Evolutionary conservation across 37 sponge, comb jelly and placozoan genomes (phyloP), one percentile per base, ranked within the genome.

Genomic region (Petrosia ficiformis): DNA sequence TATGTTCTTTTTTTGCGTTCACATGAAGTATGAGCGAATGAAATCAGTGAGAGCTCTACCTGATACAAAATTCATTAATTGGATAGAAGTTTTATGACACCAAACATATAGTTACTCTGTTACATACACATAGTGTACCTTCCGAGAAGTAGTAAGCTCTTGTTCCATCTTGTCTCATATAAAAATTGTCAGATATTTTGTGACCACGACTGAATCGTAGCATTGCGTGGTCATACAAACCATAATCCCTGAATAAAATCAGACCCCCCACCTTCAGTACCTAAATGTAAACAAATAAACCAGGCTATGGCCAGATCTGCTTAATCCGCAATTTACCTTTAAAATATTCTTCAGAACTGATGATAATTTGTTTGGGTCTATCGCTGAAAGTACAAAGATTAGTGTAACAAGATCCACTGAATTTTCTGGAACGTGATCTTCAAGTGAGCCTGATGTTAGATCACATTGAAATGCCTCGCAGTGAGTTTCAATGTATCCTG

Each of bases 191-290:
- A 14, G 87, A 52, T 29, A 98, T 87, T 77, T 98, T 98, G 79
- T 98, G 99, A 2, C 99, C 99, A 1, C 67, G 42, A 22, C 79
- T 77, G 56, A 98, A 98, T 35, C 96, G 59, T 71, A 98, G 80
- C 99, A 95, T 95, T 48, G 99, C 99, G 57, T 98, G 96, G 60
- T 98, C 99, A 56, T 88, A 98, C 43, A 98, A 82, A 0, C 99
- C 99, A 69, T 98, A 98, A 82, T 98, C 99, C 10, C 99, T 78
- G 28, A 98, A 78, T 35, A 98, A 77, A 29, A 95, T 63, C 36
- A 59, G 24, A 0, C 99, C 99, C 42, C 96, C 99, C 34, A 85
- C 82, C 44, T 82, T 82, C 67, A 98, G 63, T 24, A 95, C 86
- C 91, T 90, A 61, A n/a, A 68, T 22, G 52, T 2, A 33, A 42